Conservation (phyloP, 1,140 invertebrate species). For the Procambarus clarkii region DNA sequence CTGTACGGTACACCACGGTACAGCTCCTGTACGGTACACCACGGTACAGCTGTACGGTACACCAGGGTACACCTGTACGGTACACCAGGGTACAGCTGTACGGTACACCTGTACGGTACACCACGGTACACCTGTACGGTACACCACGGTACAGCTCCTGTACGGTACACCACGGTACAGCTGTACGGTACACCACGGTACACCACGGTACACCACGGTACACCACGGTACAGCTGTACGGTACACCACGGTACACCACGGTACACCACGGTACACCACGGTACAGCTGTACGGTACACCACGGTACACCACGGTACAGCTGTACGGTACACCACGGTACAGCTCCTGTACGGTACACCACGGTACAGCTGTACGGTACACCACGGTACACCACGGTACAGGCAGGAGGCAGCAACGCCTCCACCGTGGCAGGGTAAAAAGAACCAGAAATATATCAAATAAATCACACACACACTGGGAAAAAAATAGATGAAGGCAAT, state of each 20-base stretch:
- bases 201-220: background rate
- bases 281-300: background rate
- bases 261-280: background rate
- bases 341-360: background rate
- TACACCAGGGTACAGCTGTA: background rate
- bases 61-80: background rate
- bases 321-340: background rate
- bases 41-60: background rate
- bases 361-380: background rate
- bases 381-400: background rate
- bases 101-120: background rate
- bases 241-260: background rate
- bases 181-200: background rate
- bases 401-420: too few species aligned
- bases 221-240: background rate
- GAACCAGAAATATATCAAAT: too few species aligned
- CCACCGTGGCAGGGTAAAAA: too few species aligned
- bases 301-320: background rate
- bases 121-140: background rate
- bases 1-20: background rate
- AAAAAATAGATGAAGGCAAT: too few species aligned
- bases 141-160: background rate
- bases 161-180: background rate
- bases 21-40: background rate
- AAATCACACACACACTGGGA: too few species aligned